Percentiles rank a stretch among this genome's conserved stretches.
Evolutionary conservation across 2,888 invertebrate species (phyloP).

Genomic region (Drosophila testacea): DNA sequence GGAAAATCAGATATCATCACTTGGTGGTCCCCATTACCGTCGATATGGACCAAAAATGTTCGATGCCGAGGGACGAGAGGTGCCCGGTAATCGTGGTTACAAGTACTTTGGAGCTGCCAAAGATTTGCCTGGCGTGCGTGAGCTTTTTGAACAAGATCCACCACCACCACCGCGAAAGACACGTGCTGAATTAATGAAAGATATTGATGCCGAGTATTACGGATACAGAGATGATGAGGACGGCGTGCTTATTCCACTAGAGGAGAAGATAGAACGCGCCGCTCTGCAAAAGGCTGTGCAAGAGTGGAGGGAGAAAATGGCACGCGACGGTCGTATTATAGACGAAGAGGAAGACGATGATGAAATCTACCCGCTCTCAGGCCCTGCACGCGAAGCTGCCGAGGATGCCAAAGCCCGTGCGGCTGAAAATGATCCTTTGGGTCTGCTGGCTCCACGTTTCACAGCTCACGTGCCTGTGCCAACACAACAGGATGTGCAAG

Average conservation of each 20-base stretch:
- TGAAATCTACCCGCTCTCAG: conserved; percentile 85
- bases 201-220: conserved; percentile 99
- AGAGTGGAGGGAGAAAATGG: conserved; percentile 89
- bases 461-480: conserved; percentile 96
- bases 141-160: conserved; percentile 98
- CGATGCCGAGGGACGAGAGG: conserved; percentile 97
- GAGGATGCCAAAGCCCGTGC: conserved; percentile 65
- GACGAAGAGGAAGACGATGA: conserved; percentile 90
- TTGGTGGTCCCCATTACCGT: conserved; percentile 98
- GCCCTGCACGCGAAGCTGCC: conserved; percentile 75
- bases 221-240: conserved; percentile 99
- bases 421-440: conserved; percentile 82
- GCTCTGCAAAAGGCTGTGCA: conserved; percentile 87
- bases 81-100: conserved; percentile 98
- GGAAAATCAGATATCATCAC: conserved; percentile 97
- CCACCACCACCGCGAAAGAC: conserved; percentile 96
- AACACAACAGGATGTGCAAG: conserved; percentile 96
- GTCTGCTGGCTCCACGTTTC: conserved; percentile 87
- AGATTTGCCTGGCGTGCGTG: conserved; percentile 98
- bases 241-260: conserved; percentile 95
- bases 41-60: conserved; percentile 96
- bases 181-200: conserved; percentile 98
- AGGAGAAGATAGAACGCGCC: conserved; percentile 91
- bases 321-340: conserved; percentile 89
- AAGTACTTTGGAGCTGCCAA: conserved; percentile 99